Conservation (phyloP, 2,888 invertebrate species). For the Agelastica alni region DNA sequence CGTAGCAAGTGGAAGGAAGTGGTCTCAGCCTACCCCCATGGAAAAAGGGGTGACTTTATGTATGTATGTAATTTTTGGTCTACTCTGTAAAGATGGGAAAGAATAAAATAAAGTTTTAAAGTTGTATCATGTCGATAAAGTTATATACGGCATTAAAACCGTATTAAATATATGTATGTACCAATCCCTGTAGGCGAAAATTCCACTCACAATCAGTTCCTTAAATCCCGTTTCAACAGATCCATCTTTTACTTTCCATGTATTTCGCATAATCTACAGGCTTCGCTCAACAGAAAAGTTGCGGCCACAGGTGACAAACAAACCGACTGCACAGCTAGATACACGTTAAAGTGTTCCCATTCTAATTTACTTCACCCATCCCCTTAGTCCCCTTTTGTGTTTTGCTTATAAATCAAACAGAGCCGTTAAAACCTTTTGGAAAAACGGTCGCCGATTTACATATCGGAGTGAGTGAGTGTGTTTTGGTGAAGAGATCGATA, state of each 20-base stretch:
- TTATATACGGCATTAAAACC: too few relatives aligned
- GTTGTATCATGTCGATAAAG: too few relatives aligned
- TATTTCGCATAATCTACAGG: background rate
- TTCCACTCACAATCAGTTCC: too few relatives aligned
- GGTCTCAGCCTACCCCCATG: too few relatives aligned
- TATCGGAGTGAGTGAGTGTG: constrained; percentile 20
- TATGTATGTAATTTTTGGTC: too few relatives aligned
- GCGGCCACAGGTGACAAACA: constrained; percentile 30
- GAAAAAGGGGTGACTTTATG: too few relatives aligned
- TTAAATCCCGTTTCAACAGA: background rate
- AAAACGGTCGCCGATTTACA: constrained; percentile 26
- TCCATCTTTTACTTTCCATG: background rate
- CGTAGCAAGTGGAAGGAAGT: too few relatives aligned
- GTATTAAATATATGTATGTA: too few relatives aligned
- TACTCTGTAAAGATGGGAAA: too few relatives aligned
- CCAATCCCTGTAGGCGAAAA: too few relatives aligned
- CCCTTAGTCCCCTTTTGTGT: constrained; percentile 23
- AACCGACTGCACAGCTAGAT: constrained; percentile 18
- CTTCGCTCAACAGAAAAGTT: constrained; percentile 4
- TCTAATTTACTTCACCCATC: constrained; percentile 29
- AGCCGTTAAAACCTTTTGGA: constrained; percentile 23
- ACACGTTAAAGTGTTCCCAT: constrained; percentile 15
- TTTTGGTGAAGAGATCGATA: constrained; percentile 17
- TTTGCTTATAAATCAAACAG: constrained; percentile 31
- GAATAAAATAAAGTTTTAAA: too few relatives aligned